A percentile compares a stretch with the other conserved stretches of the same genome.
phyloP scores from a whole-genome alignment of 2,888 invertebrate species.

The Pterostichus madidus region DNA sequence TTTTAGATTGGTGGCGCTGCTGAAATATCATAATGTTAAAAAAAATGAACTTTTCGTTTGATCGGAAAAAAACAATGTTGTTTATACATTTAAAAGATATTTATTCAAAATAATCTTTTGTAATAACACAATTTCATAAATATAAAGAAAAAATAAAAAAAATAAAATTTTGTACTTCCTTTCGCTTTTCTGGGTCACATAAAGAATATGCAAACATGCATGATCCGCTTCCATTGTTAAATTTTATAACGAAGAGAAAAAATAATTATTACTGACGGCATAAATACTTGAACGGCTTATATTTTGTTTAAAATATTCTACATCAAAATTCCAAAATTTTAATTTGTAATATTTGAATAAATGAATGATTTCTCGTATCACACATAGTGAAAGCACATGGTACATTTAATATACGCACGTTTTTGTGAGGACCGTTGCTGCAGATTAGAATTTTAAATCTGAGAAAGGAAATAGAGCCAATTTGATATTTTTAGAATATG shows the following conservation, averaged over 20 bases:
- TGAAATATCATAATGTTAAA: no score
- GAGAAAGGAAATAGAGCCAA: conserved; percentile 24
- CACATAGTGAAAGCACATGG: conserved; percentile 32
- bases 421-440: not conserved
- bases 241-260: conserved; percentile 16
- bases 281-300: conserved; percentile 22
- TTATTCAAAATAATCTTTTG: no score
- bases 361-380: not conserved
- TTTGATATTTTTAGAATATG: conserved; percentile 26
- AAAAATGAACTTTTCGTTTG: no score
- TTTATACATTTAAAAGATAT: no score
- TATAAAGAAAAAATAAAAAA: no score
- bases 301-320: not conserved
- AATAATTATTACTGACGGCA: conserved; percentile 21
- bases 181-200: not conserved
- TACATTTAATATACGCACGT: conserved; percentile 26
- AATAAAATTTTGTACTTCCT: not conserved
- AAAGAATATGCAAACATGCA: conserved; percentile 17
- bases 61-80: no score
- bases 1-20: no score
- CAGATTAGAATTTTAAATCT: conserved; percentile 38
- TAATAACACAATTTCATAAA: no score
- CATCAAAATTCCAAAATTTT: not conserved
- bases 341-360: conserved; percentile 42
- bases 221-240: not conserved